Evolutionary conservation across 2,113 vertebrate genomes (phyloP), one percentile per base, ranked within the genome.

Genomic region (Alces alces): DNA sequence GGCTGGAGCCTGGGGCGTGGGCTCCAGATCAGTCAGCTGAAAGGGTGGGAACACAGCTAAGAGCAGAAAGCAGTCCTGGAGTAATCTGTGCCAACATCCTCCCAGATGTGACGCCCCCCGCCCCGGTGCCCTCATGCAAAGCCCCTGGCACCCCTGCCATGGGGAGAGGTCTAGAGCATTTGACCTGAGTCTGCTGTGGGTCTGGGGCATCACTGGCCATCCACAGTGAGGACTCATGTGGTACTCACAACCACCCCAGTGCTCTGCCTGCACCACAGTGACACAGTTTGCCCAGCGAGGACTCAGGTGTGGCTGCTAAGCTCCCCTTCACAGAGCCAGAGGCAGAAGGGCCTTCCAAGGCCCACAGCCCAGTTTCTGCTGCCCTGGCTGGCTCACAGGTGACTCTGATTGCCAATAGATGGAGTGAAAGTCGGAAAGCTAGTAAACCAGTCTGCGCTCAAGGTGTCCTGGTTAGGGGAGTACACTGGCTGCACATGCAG

Each of bases 261-360:
- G 1, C 66, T 73, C 58, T 17, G 28, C 25, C 52, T 45, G 16
- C 54, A 57, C 17, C 57, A 25, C 19, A 7, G 50, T 9, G 39
- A 50, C 60, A 30, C 27, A 0, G 55, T 27, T 43, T 27, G 30
- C 57, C 28, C 17, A 2, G 43, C 4, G 0, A 30, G 64, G 39
- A n/a, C 45, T 1, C 0, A 27, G n/a, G 21, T 0, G 1, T 1
- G 45, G 45, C 58, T 23, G 12, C 60, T 90, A 23, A 73, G 47
- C 12, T 57, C 58, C 47, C 12, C 52, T 52, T 21, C 73, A 55
- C 19, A 13, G 17, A 73, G 16, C 23, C 13, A 5, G 60, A 55
- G 39, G 70, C 45, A 45, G 8, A 60, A 39, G 36, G 17, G 54
- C 30, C 52, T 13, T 61, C 21, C 4, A 0, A 60, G 43, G 30